These are phyloP conservation scores for Graphium colonna DNA, from an alignment of 2,888 invertebrate genomes.

Conservation along the genomic window DNA sequence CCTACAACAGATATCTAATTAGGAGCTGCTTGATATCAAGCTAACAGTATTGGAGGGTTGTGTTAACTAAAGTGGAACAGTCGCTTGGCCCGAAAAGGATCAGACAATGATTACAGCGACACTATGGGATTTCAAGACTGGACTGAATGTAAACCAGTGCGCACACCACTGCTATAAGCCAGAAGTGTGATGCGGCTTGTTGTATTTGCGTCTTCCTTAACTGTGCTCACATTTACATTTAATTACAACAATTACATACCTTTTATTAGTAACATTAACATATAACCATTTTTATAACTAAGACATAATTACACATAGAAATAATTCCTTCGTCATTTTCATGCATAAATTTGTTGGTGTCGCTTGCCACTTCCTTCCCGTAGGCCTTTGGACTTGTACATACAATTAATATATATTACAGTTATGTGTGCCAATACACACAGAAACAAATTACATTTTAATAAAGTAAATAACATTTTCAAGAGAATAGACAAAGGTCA, in stretches of 20 bases:
- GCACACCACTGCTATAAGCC: conserved; percentile 56
- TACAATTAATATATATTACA: neutral
- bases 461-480: too few species aligned
- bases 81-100: neutral
- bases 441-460: neutral
- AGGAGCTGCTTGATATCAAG: neutral
- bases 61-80: neutral
- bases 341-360: conserved; percentile 12
- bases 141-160: conserved; percentile 76
- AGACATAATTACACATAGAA: conserved; percentile 25
- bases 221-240: conserved; percentile 54
- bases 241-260: conserved; percentile 48
- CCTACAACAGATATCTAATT: neutral
- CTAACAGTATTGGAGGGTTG: neutral
- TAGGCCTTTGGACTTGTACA: neutral
- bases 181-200: conserved; percentile 66
- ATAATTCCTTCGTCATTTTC: conserved; percentile 9
- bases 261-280: conserved; percentile 44
- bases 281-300: conserved; percentile 36
- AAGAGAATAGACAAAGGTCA: too few species aligned
- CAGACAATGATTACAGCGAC: neutral
- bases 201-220: conserved; percentile 75
- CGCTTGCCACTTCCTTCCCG: conserved; percentile 13
- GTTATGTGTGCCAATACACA: neutral
- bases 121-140: conserved; percentile 37